These are phyloP conservation scores for Cynodonichthys magdalenae DNA, from an alignment of 2,797 vertebrate species.

Conservation along the genomic window DNA sequence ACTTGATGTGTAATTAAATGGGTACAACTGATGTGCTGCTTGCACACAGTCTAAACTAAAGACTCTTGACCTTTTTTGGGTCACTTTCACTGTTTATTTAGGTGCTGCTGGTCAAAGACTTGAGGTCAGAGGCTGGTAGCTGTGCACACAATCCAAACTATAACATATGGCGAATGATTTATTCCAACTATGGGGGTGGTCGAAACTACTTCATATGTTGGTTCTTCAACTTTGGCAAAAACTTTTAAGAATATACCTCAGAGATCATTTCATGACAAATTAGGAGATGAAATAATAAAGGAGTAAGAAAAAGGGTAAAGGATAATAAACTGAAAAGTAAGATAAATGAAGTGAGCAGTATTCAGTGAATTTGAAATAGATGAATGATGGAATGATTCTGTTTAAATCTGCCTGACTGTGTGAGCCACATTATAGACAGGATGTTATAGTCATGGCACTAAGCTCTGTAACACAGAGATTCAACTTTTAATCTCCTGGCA, in stretches of 20 bases:
- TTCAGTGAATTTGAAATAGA: slow-evolving; percentile 30
- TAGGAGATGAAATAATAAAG: slow-evolving; percentile 20
- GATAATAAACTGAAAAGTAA: neutral
- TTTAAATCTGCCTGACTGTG: slow-evolving; percentile 40
- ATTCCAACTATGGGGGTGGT: slow-evolving; percentile 31
- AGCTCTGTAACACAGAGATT: slow-evolving; percentile 38
- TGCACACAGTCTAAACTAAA: slow-evolving; percentile 13
- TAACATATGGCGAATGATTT: slow-evolving; percentile 55
- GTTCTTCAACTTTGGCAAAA: slow-evolving; percentile 40
- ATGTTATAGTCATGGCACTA: slow-evolving; percentile 23
- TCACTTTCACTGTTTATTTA: slow-evolving; percentile 43
- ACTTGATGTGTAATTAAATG: too few species aligned
- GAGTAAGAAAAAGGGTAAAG: slow-evolving; percentile 2
- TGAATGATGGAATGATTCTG: slow-evolving; percentile 43
- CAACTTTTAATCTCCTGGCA: slow-evolving; percentile 71
- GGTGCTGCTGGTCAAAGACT: slow-evolving; percentile 27
- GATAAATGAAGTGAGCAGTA: slow-evolving; percentile 27
- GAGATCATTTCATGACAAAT: slow-evolving; percentile 30
- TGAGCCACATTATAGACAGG: slow-evolving; percentile 59
- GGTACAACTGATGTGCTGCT: slow-evolving; percentile 32
- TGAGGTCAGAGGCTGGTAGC: slow-evolving; percentile 44
- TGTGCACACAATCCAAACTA: slow-evolving; percentile 40
- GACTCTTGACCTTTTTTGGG: slow-evolving; percentile 28
- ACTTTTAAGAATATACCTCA: slow-evolving; percentile 3
- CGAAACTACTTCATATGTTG: slow-evolving; percentile 28